Base-by-base conservation (phyloP, 2,113 vertebrate genomes). In the Neopipo cinnamomea region DNA sequence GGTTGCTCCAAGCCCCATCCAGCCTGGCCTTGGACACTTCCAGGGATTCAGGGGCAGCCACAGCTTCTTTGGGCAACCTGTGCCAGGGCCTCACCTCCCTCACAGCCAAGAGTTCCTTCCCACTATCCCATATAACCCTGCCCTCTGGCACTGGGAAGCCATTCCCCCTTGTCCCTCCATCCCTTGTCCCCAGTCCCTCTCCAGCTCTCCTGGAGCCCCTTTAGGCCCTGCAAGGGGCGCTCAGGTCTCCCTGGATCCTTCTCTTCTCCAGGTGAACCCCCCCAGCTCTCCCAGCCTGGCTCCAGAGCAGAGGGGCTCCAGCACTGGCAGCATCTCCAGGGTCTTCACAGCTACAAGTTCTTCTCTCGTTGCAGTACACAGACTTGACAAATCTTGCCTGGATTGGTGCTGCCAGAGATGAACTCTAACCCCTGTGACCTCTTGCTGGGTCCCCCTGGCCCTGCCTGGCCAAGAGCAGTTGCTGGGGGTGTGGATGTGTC, bases 1-100 rank as follows among this genome's bases (percentile, higher is more conserved):
- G 21, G 50, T 0, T 8, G 35, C 9, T 35, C 21, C 49, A 8
- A 39, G 8, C n/a, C 30, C n/a, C 0, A 0, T 71, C 56, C 75
- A 79, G 0, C 35, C 66, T 31, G 25, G 8, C 14, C 66, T 25
- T 2, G 30, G 7, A 0, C 58, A 42, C 35, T 80, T 0, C 41
- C 49, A 80, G 49, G 75, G 75, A 65, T 65, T 25, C 25, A 50
- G 74, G 39, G 39, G 2, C 74, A 88, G 73, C 18, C 84, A 5
- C 63, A 77, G 73, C 63, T 87, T 22, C 73, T 77, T 33, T 68
- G 73, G 73, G 17, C 6, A 68, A 12, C 46, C 73, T 70, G 73
- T 1, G 63, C 39, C 73, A 70, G 63, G 44, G 14, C 27, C 46
- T 68, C 2, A 9, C 22, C 63, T 37, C 27, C 62, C 72, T 77